Conservation (phyloP, 1,140 invertebrate species). For the Ips nitidus region DNA sequence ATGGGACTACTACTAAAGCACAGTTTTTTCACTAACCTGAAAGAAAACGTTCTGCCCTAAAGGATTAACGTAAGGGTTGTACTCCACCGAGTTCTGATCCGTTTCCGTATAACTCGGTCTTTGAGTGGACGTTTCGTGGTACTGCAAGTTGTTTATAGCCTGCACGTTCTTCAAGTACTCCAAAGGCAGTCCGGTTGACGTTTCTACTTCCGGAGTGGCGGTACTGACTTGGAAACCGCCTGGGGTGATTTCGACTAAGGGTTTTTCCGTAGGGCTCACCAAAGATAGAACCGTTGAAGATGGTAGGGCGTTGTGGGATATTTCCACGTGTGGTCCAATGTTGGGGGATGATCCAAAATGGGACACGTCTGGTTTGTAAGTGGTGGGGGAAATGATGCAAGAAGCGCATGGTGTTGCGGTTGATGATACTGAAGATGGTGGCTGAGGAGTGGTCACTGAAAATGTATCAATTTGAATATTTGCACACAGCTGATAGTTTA, state of each 20-base stretch:
- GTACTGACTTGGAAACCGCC: constrained; percentile 26
- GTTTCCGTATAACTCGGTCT: constrained; percentile 29
- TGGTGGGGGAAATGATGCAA: constrained; percentile 33
- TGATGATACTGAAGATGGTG: constrained; percentile 13
- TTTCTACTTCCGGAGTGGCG: constrained; percentile 1
- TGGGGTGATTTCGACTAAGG: constrained; percentile 39
- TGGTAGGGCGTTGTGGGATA: constrained; percentile 41
- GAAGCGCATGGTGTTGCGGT: constrained; percentile 19
- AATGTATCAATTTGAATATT: background rate
- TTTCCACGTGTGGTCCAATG: constrained; percentile 33
- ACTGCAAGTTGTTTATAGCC: constrained; percentile 23
- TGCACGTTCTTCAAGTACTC: constrained; percentile 25
- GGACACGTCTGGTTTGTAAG: constrained; percentile 22
- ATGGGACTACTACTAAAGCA: no score
- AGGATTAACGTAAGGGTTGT: constrained; percentile 36
- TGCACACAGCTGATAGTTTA: no score
- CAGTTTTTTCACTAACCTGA: background rate
- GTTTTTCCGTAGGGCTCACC: constrained; percentile 19
- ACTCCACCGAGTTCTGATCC: constrained; percentile 36
- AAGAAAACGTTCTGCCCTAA: constrained; percentile 40
- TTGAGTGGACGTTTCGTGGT: constrained; percentile 19
- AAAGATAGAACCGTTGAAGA: constrained; percentile 30
- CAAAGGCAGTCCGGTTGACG: constrained; percentile 21
- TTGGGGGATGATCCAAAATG: constrained; percentile 12
- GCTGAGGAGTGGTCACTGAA: constrained; percentile 18